These are phyloP conservation scores for Junonia oenone DNA, from an alignment of 2,888 invertebrate species.

Conservation along the genomic window DNA sequence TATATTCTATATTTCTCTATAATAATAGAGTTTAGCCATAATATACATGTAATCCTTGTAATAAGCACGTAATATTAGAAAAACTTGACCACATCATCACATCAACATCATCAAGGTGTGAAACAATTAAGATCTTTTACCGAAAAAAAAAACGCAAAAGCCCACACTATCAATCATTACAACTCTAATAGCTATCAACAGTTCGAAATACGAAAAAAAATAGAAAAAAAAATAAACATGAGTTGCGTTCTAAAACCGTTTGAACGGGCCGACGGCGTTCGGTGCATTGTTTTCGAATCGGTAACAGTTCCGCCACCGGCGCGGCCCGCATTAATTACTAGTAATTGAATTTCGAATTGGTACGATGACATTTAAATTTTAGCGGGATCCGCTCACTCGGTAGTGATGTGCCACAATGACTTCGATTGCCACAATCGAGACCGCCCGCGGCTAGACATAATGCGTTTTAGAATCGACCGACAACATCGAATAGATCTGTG, in stretches of 20 bases:
- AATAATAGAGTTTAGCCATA: too few relatives aligned
- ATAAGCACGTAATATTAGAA: too few relatives aligned
- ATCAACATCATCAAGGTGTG: constrained; percentile 16
- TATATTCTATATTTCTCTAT: too few relatives aligned
- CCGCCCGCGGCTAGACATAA: constrained; percentile 70
- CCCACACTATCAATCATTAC: constrained; percentile 35
- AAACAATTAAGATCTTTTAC: constrained; percentile 32
- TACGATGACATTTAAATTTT: constrained; percentile 82
- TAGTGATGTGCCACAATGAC: constrained; percentile 74
- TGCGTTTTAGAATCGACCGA: constrained; percentile 66
- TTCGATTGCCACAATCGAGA: constrained; percentile 62
- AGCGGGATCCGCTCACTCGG: constrained; percentile 55
- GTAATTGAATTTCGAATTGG: constrained; percentile 84
- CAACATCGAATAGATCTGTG: constrained; percentile 72
- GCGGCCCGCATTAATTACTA: constrained; percentile 79
- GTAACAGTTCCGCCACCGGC: constrained; percentile 68
- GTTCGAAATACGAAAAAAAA: constrained; percentile 32
- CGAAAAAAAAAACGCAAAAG: constrained; percentile 25
- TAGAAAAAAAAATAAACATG: constrained; percentile 48
- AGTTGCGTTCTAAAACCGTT: constrained; percentile 54
- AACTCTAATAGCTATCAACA: constrained; percentile 45
- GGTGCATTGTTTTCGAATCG: constrained; percentile 69
- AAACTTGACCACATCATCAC: background rate
- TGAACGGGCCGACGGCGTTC: constrained; percentile 52
- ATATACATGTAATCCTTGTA: too few relatives aligned